These are phyloP conservation scores for Turritopsis rubra DNA, from an alignment of 30 jellyfish, hydroid and myxozoan species.

Conservation along the genomic window DNA sequence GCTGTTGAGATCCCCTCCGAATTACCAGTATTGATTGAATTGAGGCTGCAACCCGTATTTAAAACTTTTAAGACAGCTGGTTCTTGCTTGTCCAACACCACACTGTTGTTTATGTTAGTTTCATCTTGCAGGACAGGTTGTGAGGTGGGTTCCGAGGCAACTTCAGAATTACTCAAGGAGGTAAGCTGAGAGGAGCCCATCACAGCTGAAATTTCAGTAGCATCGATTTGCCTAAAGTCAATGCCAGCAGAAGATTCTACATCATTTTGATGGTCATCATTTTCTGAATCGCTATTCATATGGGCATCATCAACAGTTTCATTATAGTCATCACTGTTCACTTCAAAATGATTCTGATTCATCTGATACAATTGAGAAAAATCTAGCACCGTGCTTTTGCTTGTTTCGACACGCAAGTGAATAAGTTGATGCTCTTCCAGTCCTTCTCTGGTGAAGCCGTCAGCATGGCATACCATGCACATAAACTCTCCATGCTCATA, in stretches of 20 bases:
- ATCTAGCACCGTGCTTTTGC: not conserved
- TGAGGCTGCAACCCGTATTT: not conserved
- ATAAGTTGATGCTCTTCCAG: slow-evolving; percentile 5
- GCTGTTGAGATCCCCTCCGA: not conserved
- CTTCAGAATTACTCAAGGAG: not conserved
- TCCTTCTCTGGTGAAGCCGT: not conserved
- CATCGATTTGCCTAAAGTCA: not conserved
- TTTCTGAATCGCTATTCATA: not conserved
- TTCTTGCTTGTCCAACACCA: not conserved
- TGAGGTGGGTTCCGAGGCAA: not conserved
- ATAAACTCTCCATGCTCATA: not conserved
- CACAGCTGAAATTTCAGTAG: not conserved
- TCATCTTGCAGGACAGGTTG: not conserved
- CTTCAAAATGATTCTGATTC: not conserved
- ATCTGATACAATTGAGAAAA: not conserved
- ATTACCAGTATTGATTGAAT: not conserved
- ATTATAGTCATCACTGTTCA: not conserved
- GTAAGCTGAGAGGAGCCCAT: not conserved
- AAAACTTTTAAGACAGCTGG: not conserved
- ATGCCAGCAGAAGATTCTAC: not conserved
- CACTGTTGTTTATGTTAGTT: not conserved
- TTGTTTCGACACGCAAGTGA: slow-evolving; percentile 1
- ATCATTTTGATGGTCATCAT: not conserved
- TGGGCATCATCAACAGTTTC: not conserved
- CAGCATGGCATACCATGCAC: slow-evolving; percentile 4